Evolutionary conservation across 92 coral and sea anemone genomes (phyloP).

Genomic region (Chrysogorgia sp.): DNA sequence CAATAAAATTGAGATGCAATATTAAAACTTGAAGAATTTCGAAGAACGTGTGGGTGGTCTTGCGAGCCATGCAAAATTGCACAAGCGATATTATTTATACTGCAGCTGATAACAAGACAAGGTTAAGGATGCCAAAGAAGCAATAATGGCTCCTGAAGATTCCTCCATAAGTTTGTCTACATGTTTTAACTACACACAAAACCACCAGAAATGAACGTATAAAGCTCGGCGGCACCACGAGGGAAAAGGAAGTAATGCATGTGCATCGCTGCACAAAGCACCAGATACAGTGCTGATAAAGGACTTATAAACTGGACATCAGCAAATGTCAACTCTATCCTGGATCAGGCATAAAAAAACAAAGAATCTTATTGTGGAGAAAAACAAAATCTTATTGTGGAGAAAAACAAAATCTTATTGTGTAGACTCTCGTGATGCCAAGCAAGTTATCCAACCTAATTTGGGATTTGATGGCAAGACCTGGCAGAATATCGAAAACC

Average conservation of each 20-base stretch:
- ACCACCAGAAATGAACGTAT: slow-evolving; percentile 44
- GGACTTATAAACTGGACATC: slow-evolving; percentile 17
- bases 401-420: slow-evolving; percentile 33
- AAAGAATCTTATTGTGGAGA: not conserved
- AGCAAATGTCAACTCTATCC: slow-evolving; percentile 34
- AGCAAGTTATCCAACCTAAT: slow-evolving; percentile 47
- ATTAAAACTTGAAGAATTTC: slow-evolving; percentile 52
- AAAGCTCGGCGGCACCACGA: slow-evolving; percentile 61
- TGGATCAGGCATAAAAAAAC: slow-evolving; percentile 21
- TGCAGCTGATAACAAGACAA: slow-evolving; percentile 55
- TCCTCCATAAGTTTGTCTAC: slow-evolving; percentile 47
- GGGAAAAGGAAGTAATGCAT: slow-evolving; percentile 51
- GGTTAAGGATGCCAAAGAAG: slow-evolving; percentile 58
- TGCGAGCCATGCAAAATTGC: slow-evolving; percentile 56
- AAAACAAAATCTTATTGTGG: slow-evolving; percentile 43
- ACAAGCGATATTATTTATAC: slow-evolving; percentile 49
- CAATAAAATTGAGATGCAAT: slow-evolving; percentile 41
- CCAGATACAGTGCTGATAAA: slow-evolving; percentile 50
- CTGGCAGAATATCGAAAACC: slow-evolving; percentile 55
- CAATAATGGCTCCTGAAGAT: slow-evolving; percentile 49
- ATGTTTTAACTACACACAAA: slow-evolving; percentile 64
- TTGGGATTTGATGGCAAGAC: slow-evolving; percentile 51
- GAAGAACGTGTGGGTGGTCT: slow-evolving; percentile 60
- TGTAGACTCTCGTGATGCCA: slow-evolving; percentile 59
- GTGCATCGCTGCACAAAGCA: slow-evolving; percentile 53